Evolutionary conservation across 2,113 vertebrate species (phyloP), one percentile per base, ranked within the genome.

Genomic region (Archilochus colubris): DNA sequence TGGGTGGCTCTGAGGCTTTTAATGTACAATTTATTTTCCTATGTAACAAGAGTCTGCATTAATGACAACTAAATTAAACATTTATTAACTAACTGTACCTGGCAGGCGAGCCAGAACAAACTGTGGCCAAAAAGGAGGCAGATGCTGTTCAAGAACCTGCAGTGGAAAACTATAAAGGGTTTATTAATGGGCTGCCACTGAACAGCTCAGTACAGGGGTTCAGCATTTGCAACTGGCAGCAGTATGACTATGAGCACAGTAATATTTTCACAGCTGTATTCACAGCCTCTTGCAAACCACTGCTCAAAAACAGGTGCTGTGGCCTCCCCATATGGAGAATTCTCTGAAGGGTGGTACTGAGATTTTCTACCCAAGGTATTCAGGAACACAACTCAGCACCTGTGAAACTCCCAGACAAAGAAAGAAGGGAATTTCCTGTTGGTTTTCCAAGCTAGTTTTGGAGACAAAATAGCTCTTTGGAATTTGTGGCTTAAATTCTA

Each of bases 21-120:
- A 36, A 36, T 58, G 22, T 51, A 84, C 27, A 36, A 86, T 57
- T 11, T n/a, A 55, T 78, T 87, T 61, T 76, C 36, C 33, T 62
- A 20, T 10, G 12, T 62, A 92, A 75, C 27, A 68, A 50, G 53
- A 81, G 44, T 30, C 77, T 48, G 53, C 54, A 69, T 87, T 89
- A 91, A 93, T 3, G 0, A 38, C 74, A 91, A 89, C 89, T 59
- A 94, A 91, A 89, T 91, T 59, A 94, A 91, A 89, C 89, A 93
- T 89, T 91, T 36, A 95, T 89, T 93, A 79, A 81, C 69, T 61
- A 92, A 82, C 40, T 66, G 58, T 64, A 91, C 38, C 91, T 85
- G 51, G 30, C 22, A 73, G 76, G 55, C 58, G 83, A 93, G 62
- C 76, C 66, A 87, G 58, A 2, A 5, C 74, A 90, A 93, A 88